Evolutionary conservation across 2,888 invertebrate genomes (phyloP).

Genomic region (Sphecodes monilicornis): DNA sequence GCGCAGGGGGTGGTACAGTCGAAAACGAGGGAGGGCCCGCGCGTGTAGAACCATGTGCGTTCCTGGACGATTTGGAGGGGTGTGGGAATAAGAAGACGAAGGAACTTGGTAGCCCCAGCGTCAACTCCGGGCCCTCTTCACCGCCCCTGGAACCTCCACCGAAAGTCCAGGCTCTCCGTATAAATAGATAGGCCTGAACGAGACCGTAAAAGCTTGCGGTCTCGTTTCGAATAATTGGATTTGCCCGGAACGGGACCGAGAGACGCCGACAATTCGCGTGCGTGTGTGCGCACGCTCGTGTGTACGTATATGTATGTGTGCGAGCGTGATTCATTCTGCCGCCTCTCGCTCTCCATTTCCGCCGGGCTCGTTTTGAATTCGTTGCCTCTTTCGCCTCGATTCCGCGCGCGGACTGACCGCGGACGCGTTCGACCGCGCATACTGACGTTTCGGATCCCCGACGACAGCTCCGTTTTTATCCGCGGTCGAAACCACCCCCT

Average conservation of each 20-base stretch:
- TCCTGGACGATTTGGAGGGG: slow-evolving; percentile 1
- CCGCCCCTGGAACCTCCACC: slow-evolving; percentile 30
- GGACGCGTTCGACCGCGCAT: slow-evolving; percentile 32
- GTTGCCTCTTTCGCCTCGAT: slow-evolving; percentile 56
- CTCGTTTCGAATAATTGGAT: slow-evolving; percentile 82
- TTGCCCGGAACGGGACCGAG: slow-evolving; percentile 76
- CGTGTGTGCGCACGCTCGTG: background rate
- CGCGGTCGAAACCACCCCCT: background rate
- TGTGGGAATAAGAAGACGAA: slow-evolving; percentile 41
- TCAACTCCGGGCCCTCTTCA: background rate
- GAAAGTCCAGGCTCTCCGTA: slow-evolving; percentile 62
- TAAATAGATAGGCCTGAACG: slow-evolving; percentile 78
- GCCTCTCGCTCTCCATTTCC: slow-evolving; percentile 42
- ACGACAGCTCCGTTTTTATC: slow-evolving; percentile 18
- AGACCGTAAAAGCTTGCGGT: slow-evolving; percentile 80
- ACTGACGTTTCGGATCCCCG: background rate
- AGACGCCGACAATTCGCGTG: slow-evolving; percentile 68
- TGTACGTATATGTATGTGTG: slow-evolving; percentile 19
- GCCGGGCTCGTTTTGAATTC: slow-evolving; percentile 52
- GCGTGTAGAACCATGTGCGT: slow-evolving; percentile 35
- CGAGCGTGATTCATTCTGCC: slow-evolving; percentile 49
- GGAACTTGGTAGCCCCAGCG: slow-evolving; percentile 30
- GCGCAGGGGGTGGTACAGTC: slow-evolving; percentile 16
- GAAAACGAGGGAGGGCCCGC: slow-evolving; percentile 11
- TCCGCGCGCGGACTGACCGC: slow-evolving; percentile 31